Base-by-base conservation (phyloP, 2,113 vertebrate species). In the Phainopepla nitens region DNA sequence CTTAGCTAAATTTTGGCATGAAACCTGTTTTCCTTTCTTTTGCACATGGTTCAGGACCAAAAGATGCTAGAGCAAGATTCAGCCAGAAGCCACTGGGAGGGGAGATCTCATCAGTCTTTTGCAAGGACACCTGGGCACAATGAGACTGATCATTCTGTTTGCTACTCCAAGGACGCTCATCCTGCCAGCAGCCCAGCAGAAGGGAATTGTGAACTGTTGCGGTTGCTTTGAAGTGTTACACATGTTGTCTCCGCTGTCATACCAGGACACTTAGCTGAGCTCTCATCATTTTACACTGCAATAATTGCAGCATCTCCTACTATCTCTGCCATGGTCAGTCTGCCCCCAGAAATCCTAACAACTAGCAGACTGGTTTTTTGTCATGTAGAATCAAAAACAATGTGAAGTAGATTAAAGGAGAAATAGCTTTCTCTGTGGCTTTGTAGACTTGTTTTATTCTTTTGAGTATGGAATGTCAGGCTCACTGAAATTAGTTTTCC, bases 361-460 rank as follows among this genome's bases (percentile, higher is more conserved):
- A 61, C 58, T 85, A 88, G 41, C 8, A 19, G 62, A 31, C 68
- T 82, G 58, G 0, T 1, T 36, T 86, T 94, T 89, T 93, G 91
- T 91, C 87, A 93, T 2, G 6, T 20, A 89, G 51, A 95, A 84
- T 95, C 89, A 89, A 94, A 90, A 86, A 20, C 72, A 53, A n/a
- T 53, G 77, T 76, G 53, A 96, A 90, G 57, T 17, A 94, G 57
- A 94, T 92, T 93, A 90, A 92, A 96, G 64, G 22, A 95, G 56
- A 96, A 94, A 89, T 64, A 90, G 60, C 56, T 92, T 95, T 83
- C 33, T 76, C 49, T 65, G 15, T 78, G 42, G 82, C 79, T 90
- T 90, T 83, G 90, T 60, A 89, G 87, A 83, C 76, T 79, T 76
- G 44, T 60, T 96, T 96, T 82, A 82, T 93, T 93, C 86, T 92